Conservation (phyloP, 2,888 invertebrate genomes). For the Tanypteryx hageni region DNA sequence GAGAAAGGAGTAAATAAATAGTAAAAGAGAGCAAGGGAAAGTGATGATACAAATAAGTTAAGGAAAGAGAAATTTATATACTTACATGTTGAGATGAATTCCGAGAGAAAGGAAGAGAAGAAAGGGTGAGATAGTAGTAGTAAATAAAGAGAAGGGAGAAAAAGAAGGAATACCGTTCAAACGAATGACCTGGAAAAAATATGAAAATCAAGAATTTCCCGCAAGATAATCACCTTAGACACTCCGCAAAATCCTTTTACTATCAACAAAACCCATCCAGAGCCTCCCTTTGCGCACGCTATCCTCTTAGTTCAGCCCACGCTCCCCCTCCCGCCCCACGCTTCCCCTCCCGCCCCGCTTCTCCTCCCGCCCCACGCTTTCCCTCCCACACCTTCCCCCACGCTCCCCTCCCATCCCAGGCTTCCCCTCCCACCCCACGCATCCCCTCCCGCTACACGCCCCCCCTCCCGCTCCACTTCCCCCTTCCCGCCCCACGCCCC, state of each 20-base stretch:
- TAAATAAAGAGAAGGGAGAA: background rate
- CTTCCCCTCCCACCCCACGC: background rate
- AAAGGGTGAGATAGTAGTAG: background rate
- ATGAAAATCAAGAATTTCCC: background rate
- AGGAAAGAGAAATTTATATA: background rate
- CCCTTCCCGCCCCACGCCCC: too few relatives aligned
- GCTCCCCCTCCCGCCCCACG: too few relatives aligned
- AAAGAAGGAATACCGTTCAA: background rate
- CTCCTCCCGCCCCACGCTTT: too few relatives aligned
- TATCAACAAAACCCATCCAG: background rate
- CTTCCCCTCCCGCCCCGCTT: too few relatives aligned
- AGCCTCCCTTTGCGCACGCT: too few relatives aligned
- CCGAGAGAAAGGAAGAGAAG: background rate
- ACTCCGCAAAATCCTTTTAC: conserved; percentile 25
- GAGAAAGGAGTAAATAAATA: too few relatives aligned
- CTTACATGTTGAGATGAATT: background rate
- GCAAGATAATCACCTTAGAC: conserved; percentile 18
- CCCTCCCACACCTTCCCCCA: too few relatives aligned
- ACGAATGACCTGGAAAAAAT: background rate
- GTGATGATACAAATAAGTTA: background rate
- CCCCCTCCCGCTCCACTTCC: too few relatives aligned
- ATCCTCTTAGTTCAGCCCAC: too few relatives aligned
- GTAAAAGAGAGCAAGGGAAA: background rate
- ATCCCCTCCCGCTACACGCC: background rate
- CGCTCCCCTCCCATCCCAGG: background rate